These are phyloP conservation scores for Emydura subglobosa DNA, from an alignment of 2,113 vertebrate species.

Conservation along the genomic window DNA sequence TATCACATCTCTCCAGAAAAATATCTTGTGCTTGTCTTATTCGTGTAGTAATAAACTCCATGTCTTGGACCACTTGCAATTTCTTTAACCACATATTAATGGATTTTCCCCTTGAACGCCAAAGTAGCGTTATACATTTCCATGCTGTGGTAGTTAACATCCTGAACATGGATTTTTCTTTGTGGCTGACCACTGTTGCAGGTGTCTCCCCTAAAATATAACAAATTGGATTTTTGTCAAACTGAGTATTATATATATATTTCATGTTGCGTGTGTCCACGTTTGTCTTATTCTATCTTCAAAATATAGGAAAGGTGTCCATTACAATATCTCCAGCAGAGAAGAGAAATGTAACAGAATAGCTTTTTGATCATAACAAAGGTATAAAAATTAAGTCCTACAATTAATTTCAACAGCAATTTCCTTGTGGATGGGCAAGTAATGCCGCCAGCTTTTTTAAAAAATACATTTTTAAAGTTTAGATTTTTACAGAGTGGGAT, in stretches of 20 bases:
- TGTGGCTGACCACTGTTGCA: neutral
- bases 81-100: neutral
- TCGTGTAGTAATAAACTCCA: neutral
- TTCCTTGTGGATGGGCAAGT: neutral
- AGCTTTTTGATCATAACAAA: neutral
- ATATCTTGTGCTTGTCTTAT: neutral
- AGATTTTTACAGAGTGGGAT: constrained; percentile 10
- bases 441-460: neutral
- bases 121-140: neutral
- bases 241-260: neutral
- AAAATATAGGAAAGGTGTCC: neutral
- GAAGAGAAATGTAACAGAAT: neutral
- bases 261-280: neutral
- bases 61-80: neutral
- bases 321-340: neutral
- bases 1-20: neutral
- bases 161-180: neutral
- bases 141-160: neutral
- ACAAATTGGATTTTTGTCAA: neutral
- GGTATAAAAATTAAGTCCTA: neutral
- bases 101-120: neutral
- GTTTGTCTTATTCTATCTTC: neutral
- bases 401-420: neutral
- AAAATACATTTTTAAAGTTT: neutral
- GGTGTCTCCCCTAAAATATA: neutral